Conservation (phyloP, 1,140 invertebrate genomes). For the Monomorium pharaonis region DNA sequence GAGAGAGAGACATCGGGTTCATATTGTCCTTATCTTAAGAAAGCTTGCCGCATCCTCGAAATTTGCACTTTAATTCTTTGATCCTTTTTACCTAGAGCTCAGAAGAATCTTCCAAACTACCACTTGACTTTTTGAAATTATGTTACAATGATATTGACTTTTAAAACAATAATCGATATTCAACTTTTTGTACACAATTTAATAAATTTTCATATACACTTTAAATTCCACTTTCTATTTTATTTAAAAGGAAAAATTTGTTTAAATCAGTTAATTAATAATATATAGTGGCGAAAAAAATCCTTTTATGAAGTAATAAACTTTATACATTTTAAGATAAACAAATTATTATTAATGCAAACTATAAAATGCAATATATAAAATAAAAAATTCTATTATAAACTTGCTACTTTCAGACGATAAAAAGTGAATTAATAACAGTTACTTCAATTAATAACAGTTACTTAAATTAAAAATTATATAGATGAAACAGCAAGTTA, state of each 20-base stretch:
- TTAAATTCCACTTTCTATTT: neutral
- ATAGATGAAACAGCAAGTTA: neutral
- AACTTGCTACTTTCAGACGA: neutral
- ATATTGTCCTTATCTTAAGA: conserved; percentile 7
- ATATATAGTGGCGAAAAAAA: neutral
- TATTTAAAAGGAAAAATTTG: neutral
- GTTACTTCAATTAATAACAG: neutral
- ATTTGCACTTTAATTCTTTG: conserved; percentile 56
- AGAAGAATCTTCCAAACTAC: conserved; percentile 24
- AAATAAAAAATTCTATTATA: neutral
- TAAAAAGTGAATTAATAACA: neutral
- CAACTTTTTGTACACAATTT: neutral
- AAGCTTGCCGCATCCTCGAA: conserved; percentile 6
- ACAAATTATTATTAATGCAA: neutral
- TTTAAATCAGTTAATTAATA: neutral
- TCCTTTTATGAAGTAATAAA: neutral
- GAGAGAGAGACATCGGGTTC: conserved; percentile 10
- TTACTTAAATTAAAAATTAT: neutral
- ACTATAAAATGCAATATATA: neutral
- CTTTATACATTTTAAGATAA: neutral
- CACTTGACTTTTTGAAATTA: conserved; percentile 64
- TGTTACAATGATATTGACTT: neutral
- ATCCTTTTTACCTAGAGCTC: conserved; percentile 47
- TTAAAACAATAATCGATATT: neutral
- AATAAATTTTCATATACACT: neutral